phyloP scores from a whole-genome alignment of 2,113 vertebrate species.

The Columba livia region DNA sequence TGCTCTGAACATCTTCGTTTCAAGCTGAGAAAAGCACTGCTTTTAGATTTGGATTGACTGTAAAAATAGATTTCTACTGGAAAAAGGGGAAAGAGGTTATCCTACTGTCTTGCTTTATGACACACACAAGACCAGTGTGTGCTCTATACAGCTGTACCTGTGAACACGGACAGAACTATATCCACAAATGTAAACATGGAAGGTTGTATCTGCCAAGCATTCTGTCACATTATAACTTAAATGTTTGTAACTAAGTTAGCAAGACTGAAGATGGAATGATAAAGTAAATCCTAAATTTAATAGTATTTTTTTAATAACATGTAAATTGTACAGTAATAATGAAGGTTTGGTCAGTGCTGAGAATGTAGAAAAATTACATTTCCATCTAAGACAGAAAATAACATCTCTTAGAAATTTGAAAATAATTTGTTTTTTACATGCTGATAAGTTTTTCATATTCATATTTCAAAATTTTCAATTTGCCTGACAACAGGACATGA shows the following conservation, averaged over 20 bases:
- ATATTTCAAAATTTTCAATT: background rate
- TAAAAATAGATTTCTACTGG: background rate
- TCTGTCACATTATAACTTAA: background rate
- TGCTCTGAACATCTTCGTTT: background rate
- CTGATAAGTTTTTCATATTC: background rate
- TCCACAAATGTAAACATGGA: background rate
- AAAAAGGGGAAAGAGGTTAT: background rate
- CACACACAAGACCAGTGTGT: background rate
- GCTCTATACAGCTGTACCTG: background rate
- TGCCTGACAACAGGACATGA: background rate
- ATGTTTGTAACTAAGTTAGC: background rate
- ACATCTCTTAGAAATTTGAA: background rate
- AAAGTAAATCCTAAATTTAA: background rate
- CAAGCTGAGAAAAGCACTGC: background rate
- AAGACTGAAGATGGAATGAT: background rate
- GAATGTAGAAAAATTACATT: background rate
- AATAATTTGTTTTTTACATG: background rate
- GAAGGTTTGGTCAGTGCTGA: background rate
- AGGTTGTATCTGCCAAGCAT: background rate
- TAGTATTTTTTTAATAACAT: background rate
- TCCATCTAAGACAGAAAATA: background rate
- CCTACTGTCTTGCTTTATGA: background rate
- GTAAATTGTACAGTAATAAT: background rate
- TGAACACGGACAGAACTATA: background rate
- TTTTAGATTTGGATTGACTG: background rate